Base-by-base conservation (phyloP, 2,797 vertebrate genomes). In the Pempheris klunzingeri region DNA sequence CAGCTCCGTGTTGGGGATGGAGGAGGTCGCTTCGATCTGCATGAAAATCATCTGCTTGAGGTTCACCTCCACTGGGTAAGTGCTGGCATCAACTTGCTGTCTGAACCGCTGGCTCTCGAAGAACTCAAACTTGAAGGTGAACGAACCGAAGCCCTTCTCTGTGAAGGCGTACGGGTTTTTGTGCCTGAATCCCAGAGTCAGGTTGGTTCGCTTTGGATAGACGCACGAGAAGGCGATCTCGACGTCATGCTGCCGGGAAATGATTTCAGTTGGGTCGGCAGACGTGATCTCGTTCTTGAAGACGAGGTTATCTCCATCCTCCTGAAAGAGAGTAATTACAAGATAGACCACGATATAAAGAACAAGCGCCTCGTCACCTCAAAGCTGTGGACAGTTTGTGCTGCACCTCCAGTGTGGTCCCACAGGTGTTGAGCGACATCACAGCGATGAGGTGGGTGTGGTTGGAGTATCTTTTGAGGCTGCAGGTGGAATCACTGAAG, bases 51-150 rank as follows among this genome's bases (percentile, higher is more conserved):
- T 71, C 30, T 93, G 61, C 38, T 78, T 74, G 28, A 93, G 79
- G 4, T 49, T 38, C 4, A 91, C 88, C 13, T 92, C 68, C 74
- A 92, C 58, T 2, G 90, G 91, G 63, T 89, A 92, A 7, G 65
- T 47, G 22, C 36, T 83, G 17, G 65, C 28, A 0, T 77, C 6
- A 4, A 79, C 47, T n/a, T 58, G 71, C 4, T 11, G 26, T 7
- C 1, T 49, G 79, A 87, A 93, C 7, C 9, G 49, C 32, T 47
- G 18, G 18, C 63, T 84, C 34, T 71, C n/a, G 2, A 71, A 93
- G 66, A 93, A 85, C 28, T 91, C 90, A 63, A 91, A 92, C 66
- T 83, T 62, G 61, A 85, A 92, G 30, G 65, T 90, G 74, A 93
- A 90, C 2, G 60, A 53, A 9, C 92, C 88, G 5, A 92, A 92